Percentiles rank a stretch among this genome's conserved stretches.
These are phyloP conservation scores for Drosophila nr. fundita DNA, from an alignment of 2,888 invertebrate species.

Conservation along the genomic window DNA sequence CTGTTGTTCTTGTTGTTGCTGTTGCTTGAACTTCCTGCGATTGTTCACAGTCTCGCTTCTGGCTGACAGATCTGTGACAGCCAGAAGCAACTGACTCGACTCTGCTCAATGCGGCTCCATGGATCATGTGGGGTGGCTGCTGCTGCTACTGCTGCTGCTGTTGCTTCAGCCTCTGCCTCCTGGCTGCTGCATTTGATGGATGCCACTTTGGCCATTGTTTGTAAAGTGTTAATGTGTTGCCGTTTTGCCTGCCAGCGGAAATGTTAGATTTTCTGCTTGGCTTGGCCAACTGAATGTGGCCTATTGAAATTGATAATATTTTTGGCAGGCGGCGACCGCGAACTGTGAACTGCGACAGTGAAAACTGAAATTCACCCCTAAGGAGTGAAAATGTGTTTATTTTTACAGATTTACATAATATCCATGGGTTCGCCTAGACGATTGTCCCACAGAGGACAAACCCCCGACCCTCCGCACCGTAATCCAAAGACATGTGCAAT, in stretches of 20 bases:
- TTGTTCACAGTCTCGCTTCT: conserved; percentile 78
- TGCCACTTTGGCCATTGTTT: conserved; percentile 78
- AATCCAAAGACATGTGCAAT: conserved; percentile 77
- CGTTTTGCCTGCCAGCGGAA: conserved; percentile 22
- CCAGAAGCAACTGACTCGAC: conserved; percentile 48
- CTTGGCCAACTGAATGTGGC: conserved; percentile 63
- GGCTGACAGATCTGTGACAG: conserved; percentile 79
- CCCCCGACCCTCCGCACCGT: conserved; percentile 38
- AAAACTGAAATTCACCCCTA: conserved; percentile 39
- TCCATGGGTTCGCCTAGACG: conserved; percentile 18
- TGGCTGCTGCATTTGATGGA: conserved; percentile 71
- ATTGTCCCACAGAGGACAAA: conserved; percentile 38
- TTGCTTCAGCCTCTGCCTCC: conserved; percentile 13
- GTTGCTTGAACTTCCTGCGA: conserved; percentile 76
- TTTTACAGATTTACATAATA: conserved; percentile 58
- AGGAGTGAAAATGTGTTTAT: conserved; percentile 67
- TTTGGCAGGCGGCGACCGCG: conserved; percentile 27
- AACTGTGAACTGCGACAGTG: conserved; percentile 14
- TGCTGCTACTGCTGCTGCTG: conserved; percentile 25
- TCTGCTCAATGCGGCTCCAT: conserved; percentile 35
- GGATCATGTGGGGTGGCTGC: conserved; percentile 43
- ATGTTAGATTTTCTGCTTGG: conserved; percentile 59
- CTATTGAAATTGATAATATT: conserved; percentile 65
- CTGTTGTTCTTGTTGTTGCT: conserved; percentile 22
- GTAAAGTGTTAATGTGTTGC: conserved; percentile 75